Evolutionary conservation across 1,140 invertebrate species (phyloP).

Genomic region (Drosophila ohnishii): DNA sequence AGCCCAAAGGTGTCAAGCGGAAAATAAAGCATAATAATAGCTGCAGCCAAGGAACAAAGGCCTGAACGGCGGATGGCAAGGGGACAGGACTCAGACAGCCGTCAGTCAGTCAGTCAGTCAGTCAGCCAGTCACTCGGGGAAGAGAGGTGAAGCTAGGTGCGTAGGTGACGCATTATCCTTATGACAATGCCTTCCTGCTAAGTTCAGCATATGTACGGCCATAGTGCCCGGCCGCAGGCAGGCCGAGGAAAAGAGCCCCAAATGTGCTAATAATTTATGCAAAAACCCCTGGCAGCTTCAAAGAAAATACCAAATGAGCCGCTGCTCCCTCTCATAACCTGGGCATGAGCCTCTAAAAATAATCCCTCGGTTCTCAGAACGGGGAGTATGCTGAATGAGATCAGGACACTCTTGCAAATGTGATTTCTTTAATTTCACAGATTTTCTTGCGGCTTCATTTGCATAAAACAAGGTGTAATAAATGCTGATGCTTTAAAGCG

Average conservation of each 20-base stretch:
- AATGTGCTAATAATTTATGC: conserved; percentile 65
- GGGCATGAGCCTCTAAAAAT: conserved; percentile 9
- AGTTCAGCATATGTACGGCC: conserved; percentile 1
- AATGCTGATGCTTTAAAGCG: background rate
- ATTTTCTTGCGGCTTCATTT: background rate
- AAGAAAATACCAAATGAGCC: conserved; percentile 57
- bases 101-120: conserved; percentile 19
- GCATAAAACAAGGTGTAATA: conserved; percentile 1
- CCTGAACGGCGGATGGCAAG: background rate
- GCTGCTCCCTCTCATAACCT: conserved; percentile 6
- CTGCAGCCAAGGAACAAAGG: conserved; percentile 48
- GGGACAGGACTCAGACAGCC: conserved; percentile 22
- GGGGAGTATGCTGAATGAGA: background rate
- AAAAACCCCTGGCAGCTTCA: conserved; percentile 39
- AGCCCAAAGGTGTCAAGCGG: conserved; percentile 78
- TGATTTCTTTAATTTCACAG: conserved; percentile 1
- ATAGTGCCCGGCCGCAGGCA: conserved; percentile 4
- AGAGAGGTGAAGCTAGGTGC: conserved; percentile 2
- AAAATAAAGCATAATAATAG: conserved; percentile 77
- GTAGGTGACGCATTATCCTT: conserved; percentile 36
- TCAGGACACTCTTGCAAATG: background rate
- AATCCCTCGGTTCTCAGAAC: background rate
- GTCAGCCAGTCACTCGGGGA: conserved; percentile 18
- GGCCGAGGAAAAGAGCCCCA: conserved; percentile 5
- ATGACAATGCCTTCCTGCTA: conserved; percentile 17